phyloP scores from a whole-genome alignment of 2,797 vertebrate species.

The Tragelaphus oryx region DNA sequence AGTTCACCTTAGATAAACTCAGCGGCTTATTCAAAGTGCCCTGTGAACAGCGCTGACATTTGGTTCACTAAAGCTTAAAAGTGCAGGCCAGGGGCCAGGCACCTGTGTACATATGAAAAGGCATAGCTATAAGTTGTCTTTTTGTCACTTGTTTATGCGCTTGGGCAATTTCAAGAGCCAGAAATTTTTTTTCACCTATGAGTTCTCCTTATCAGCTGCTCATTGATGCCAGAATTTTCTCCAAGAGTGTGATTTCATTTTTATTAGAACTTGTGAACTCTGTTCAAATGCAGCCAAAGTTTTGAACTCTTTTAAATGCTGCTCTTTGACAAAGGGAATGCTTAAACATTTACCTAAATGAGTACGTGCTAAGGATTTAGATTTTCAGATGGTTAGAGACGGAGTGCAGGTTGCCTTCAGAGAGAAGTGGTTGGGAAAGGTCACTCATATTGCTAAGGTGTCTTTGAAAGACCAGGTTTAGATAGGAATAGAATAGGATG shows the following conservation, averaged over 20 bases:
- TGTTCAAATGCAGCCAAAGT: neutral
- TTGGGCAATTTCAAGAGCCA: neutral
- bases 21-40: neutral
- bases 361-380: neutral
- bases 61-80: neutral
- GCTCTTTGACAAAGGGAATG: neutral
- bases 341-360: neutral
- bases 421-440: neutral
- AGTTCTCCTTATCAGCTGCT: neutral
- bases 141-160: neutral
- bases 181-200: neutral
- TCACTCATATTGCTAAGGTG: neutral
- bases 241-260: neutral
- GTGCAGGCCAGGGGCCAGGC: neutral
- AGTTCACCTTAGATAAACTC: neutral
- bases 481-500: neutral
- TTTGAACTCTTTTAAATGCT: neutral
- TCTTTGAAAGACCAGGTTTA: neutral
- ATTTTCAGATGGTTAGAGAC: neutral
- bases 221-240: neutral
- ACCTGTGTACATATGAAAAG: neutral
- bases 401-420: neutral
- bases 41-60: neutral
- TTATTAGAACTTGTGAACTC: neutral
- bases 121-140: neutral